Base-by-base conservation (phyloP, 2,113 vertebrate genomes). In the Ammospiza nelsoni region DNA sequence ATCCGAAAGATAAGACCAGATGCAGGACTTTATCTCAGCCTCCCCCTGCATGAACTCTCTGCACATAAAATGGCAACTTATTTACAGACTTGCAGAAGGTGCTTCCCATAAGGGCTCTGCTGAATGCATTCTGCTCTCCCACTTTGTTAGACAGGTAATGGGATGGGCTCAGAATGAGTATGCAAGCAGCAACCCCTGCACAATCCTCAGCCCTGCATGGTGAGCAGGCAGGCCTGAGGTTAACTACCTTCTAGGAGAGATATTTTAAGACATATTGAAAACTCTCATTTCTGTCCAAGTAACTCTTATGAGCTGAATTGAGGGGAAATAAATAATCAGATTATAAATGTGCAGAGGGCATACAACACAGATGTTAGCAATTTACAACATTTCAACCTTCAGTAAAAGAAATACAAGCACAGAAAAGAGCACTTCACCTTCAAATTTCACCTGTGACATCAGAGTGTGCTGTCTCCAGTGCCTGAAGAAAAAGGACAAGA, bases 181-280 rank as follows among this genome's bases (percentile, higher is more conserved):
- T 63, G 58, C 59, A 79, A 94, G 5, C 10, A 85, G 90, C 31
- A 89, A 49, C 21, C n/a, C 2, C 2, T 4, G 59, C 37, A 44
- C 62, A 80, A 75, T 51, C 71, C 58, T 71, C 66, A 57, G n/a
- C 74, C 67, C 33, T 39, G 51, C 69, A 28, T 0, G 0, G 72
- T 58, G 21, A 86, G 13, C 55, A 57, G 49, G 15, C 15, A 41
- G 69, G 54, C 67, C 58, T 37, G 61, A 96, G 77, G 81, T 73
- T 86, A 92, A 93, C 63, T 95, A 3, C 43, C 46, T 96, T 92
- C 66, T 59, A 75, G 46, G 76, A 75, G 78, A 94, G 57, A 28
- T 86, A 76, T 89, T 96, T 95, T n/a, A 88, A 75, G 58, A 76
- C 2, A 3, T 80, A 84, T 43, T 71, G 59, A 91, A 89, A 84